Percentiles rank a stretch among this genome's conserved stretches.
Evolutionary conservation across 2,888 invertebrate genomes (phyloP).

Genomic region (Diogma glabrata): DNA sequence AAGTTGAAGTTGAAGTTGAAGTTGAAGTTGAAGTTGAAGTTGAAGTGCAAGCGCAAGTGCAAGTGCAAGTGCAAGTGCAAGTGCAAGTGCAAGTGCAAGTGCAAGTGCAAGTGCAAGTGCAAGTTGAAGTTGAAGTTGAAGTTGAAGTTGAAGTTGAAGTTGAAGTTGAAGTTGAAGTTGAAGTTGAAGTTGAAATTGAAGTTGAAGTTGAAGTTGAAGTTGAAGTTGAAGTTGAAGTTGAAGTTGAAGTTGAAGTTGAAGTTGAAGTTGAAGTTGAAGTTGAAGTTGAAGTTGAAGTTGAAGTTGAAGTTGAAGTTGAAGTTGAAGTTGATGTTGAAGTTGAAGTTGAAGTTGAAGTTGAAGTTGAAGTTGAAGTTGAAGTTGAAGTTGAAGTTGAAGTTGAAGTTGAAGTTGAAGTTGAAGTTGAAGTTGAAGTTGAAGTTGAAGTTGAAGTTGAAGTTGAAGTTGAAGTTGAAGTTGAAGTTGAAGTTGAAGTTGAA

Average conservation of each 20-base stretch:
- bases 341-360: slow-evolving; percentile 13
- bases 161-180: slow-evolving; percentile 13
- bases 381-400: slow-evolving; percentile 14
- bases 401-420: slow-evolving; percentile 13
- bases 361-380: slow-evolving; percentile 13
- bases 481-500: slow-evolving; percentile 12
- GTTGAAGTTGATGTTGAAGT: slow-evolving; percentile 13
- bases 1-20: slow-evolving; percentile 12
- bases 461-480: slow-evolving; percentile 13
- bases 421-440: slow-evolving; percentile 13
- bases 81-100: not conserved
- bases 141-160: slow-evolving; percentile 14
- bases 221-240: slow-evolving; percentile 13
- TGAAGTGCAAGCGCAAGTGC: slow-evolving; percentile 12
- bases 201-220: slow-evolving; percentile 14
- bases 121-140: slow-evolving; percentile 13
- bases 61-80: not conserved
- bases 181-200: slow-evolving; percentile 13
- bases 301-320: slow-evolving; percentile 11
- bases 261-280: slow-evolving; percentile 14
- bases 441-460: slow-evolving; percentile 14
- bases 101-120: slow-evolving; percentile 8
- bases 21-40: slow-evolving; percentile 12
- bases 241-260: slow-evolving; percentile 13
- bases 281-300: slow-evolving; percentile 12